Conservation (phyloP, 2,888 invertebrate genomes). For the Cotesia congregata region DNA sequence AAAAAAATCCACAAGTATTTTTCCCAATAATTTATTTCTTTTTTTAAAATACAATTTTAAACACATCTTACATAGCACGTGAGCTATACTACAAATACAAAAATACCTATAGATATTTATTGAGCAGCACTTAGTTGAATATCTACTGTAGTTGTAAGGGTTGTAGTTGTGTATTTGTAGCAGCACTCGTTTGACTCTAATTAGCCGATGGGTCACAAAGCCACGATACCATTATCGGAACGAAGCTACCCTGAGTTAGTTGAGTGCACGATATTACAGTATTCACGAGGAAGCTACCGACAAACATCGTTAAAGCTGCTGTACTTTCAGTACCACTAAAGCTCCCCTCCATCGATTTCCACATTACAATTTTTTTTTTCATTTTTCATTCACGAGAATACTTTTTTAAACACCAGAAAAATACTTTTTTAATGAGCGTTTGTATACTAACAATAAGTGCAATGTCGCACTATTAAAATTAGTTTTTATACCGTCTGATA, state of each 20-base stretch:
- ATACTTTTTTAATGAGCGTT: neutral
- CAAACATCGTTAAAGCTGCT: slow-evolving; percentile 29
- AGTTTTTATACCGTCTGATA: neutral
- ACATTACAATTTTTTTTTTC: neutral
- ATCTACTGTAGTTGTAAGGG: slow-evolving; percentile 2
- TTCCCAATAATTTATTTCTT: too few species aligned
- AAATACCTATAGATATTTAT: neutral
- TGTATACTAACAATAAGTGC: neutral
- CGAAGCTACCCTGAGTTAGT: slow-evolving; percentile 14
- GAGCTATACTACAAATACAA: neutral
- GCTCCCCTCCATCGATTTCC: slow-evolving; percentile 8
- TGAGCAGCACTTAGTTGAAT: neutral
- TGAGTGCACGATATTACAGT: slow-evolving; percentile 20
- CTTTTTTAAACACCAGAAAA: neutral
- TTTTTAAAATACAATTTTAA: neutral
- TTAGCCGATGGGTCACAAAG: slow-evolving; percentile 30
- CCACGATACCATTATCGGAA: slow-evolving; percentile 27
- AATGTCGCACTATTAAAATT: neutral
- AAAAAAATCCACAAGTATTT: too few species aligned
- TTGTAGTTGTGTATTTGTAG: neutral
- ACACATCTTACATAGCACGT: neutral
- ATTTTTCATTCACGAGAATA: neutral
- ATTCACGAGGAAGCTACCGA: neutral
- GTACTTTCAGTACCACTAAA: neutral
- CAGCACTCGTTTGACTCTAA: slow-evolving; percentile 28